Conservation (phyloP, 2,113 vertebrate genomes). For the Coturnix japonica region DNA sequence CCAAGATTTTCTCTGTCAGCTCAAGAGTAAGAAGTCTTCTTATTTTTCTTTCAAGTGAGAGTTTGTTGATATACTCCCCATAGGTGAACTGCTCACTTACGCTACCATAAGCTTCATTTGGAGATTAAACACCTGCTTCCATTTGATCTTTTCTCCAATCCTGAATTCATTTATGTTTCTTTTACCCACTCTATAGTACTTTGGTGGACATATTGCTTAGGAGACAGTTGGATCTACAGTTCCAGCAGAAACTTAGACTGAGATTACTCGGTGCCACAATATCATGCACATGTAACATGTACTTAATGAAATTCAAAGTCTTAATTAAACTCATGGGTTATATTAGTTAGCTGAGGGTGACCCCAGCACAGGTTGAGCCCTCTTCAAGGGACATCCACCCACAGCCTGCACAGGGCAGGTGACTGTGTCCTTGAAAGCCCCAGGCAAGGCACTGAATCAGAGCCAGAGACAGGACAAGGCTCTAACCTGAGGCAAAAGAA, state of each 20-base stretch:
- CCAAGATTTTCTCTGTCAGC: not conserved
- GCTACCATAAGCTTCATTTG: not conserved
- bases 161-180: not conserved
- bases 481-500: not conserved
- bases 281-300: not conserved
- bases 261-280: not conserved
- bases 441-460: accelerated
- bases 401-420: not conserved
- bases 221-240: not conserved
- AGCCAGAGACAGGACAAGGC: not conserved
- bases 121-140: not conserved
- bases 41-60: not conserved
- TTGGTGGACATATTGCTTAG: not conserved
- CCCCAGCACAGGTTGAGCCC: not conserved
- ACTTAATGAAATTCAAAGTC: not conserved
- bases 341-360: not conserved
- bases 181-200: not conserved
- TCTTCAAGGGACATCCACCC: accelerated
- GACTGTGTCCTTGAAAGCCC: accelerated
- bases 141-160: not conserved
- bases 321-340: not conserved
- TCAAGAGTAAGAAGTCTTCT: not conserved
- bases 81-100: not conserved
- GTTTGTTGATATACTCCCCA: not conserved
- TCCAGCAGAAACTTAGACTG: not conserved